Conservation (phyloP, 2,797 vertebrate species). For the Lepilemur ruficaudatus region DNA sequence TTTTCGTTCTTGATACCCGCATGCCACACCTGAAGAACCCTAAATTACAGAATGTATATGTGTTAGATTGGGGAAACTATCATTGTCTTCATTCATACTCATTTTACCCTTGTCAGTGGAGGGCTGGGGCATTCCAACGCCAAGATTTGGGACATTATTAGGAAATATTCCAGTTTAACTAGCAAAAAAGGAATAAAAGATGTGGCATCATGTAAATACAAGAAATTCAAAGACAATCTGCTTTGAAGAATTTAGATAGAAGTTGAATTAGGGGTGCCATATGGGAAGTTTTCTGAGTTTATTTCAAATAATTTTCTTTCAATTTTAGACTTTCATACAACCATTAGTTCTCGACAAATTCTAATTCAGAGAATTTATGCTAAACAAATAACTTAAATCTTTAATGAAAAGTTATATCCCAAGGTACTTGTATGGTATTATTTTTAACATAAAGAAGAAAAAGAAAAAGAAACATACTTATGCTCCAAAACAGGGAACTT, state of each 20-base stretch:
- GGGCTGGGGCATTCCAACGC: not conserved
- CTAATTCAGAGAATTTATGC: not conserved
- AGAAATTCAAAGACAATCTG: not conserved
- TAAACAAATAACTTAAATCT: not conserved
- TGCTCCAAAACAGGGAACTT: not conserved
- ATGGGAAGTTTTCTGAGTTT: not conserved
- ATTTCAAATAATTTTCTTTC: constrained; percentile 17
- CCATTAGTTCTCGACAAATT: not conserved
- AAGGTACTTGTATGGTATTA: not conserved
- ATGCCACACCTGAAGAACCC: not conserved
- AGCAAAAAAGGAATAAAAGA: not conserved
- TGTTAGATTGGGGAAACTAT: not conserved
- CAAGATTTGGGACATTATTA: not conserved
- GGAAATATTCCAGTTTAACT: not conserved
- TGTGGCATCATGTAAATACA: not conserved
- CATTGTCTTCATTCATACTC: not conserved
- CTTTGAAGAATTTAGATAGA: constrained; percentile 12
- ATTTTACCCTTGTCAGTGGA: not conserved
- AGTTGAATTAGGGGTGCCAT: not conserved
- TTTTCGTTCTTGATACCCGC: not conserved
- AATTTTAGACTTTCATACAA: not conserved
- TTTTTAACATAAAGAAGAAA: not conserved
- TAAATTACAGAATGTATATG: not conserved
- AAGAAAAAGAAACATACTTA: not conserved
- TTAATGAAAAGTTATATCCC: not conserved